Base-by-base conservation (phyloP, 2,797 vertebrate genomes). In the Lepus townsendii region DNA sequence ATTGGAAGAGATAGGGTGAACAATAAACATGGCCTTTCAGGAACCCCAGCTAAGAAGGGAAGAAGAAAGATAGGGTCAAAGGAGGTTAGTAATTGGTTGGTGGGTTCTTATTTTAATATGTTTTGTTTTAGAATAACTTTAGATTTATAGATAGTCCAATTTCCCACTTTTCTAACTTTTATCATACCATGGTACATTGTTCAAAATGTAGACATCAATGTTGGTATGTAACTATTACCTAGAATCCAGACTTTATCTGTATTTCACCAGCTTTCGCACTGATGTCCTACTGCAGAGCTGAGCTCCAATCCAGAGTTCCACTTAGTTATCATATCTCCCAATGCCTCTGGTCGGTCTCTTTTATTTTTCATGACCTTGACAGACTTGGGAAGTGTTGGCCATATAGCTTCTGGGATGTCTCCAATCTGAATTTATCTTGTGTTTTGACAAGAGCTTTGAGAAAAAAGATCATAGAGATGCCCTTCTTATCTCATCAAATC, bases 151-250 rank as follows among this genome's bases (percentile, higher is more conserved):
- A 57, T 0, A 47, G 38, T 27, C 17, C 32, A 17, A 2, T 63
- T 88, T 7, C 5, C 66, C 82, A 66, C 32, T 42, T 60, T 26
- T 2, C 26, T 86, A 89, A 65, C n/a, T 77, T 75, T 62, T 75
- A 69, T 38, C 26, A n/a, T 65, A 63, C 22, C 66, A 35, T 0
- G 2, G 24, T 20, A n/a, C 20, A 30, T 63, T 79, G 63, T 54
- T 63, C 32, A 86, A 78, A 73, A 65, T 30, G 75, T n/a, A 92
- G 76, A 94, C 92, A 54, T 42, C 65, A 90, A 83, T 65, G 72
- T 14, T 12, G 22, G 60, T 38, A 63, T 17, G 27, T 52, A 52
- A 66, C 30, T 84, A 73, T 57, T 38, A 69, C 63, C n/a, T 68
- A 72, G 78, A 35, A 77, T 88, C 11, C 57, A 38, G 65, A 66